Evolutionary conservation across 2,888 invertebrate genomes (phyloP).

Genomic region (Carpatolechia fugitivella): DNA sequence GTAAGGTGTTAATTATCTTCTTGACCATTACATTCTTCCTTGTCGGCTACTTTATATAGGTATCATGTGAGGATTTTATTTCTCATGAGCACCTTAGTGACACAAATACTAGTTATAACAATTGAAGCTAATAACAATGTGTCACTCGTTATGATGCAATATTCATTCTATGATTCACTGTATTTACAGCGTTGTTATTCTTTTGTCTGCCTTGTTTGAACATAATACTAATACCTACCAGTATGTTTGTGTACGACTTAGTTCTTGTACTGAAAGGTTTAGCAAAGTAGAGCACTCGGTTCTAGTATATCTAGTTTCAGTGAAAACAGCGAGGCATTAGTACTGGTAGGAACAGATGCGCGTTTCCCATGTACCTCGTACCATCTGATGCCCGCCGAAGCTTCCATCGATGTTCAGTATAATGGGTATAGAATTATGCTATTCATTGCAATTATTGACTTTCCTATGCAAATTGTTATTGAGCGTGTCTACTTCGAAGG

Average conservation of each 20-base stretch:
- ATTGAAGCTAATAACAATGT: slow-evolving; percentile 19
- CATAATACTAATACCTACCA: background rate
- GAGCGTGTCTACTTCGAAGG: slow-evolving; percentile 22
- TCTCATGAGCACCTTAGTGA: background rate
- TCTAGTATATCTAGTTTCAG: slow-evolving; percentile 24
- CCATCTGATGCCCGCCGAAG: slow-evolving; percentile 38
- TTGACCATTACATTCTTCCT: slow-evolving; percentile 4
- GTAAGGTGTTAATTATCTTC: slow-evolving; percentile 15
- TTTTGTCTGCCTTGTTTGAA: slow-evolving; percentile 16
- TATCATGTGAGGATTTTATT: background rate
- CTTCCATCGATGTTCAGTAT: slow-evolving; percentile 37
- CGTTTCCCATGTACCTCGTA: slow-evolving; percentile 39
- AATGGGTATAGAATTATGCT: slow-evolving; percentile 29
- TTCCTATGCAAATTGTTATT: slow-evolving; percentile 46
- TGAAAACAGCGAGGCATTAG: slow-evolving; percentile 27
- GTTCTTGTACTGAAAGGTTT: slow-evolving; percentile 7
- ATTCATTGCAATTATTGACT: slow-evolving; percentile 44
- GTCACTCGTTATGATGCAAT: slow-evolving; percentile 20
- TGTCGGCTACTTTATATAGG: background rate
- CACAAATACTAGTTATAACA: slow-evolving; percentile 13
- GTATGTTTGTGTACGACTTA: slow-evolving; percentile 9
- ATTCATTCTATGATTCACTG: slow-evolving; percentile 27
- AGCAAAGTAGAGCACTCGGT: slow-evolving; percentile 11
- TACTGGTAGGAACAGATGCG: slow-evolving; percentile 32
- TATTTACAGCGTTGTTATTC: slow-evolving; percentile 25